Base-by-base conservation (phyloP, 2,888 invertebrate species). In the Eudasyphora cyanicolor region DNA sequence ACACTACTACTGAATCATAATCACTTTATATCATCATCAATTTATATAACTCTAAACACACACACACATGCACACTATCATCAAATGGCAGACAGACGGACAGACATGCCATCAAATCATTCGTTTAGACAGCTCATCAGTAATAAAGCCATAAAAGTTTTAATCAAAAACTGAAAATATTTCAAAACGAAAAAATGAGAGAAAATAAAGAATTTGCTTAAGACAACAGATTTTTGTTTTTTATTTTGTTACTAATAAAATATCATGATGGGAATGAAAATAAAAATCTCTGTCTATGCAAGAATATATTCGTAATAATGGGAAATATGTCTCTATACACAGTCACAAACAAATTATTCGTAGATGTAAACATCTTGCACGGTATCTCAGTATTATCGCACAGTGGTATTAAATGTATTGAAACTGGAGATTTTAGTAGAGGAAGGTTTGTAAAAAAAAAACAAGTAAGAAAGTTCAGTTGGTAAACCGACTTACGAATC, bases 61-160 rank as follows among this genome's bases (percentile, higher is more conserved):
- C 12, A 57, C 38, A 8, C 24, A 27, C 57, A 60, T 1, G n/a
- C 14, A 57, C 14, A 5, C 54, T 2, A 24, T n/a, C 42, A 35
- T n/a, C n/a, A n/a, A n/a, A n/a, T n/a, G n/a, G n/a, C 38, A 64
- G 35, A 35, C 35, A 64, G 6, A 45, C 24, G 76, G n/a, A n/a
- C n/a, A n/a, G n/a, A n/a, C n/a, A n/a, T n/a, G n/a, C n/a, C n/a
- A n/a, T n/a, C n/a, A n/a, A 79, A 82, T 73, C 45, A 29, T 60
- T 42, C 67, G 38, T 80, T 64, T 78, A 75, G 75, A 57, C 71
- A 60, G 57, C 77, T 81, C 78, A 76, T 81, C 77, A 81, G 83
- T 78, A 67, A 84, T 81, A 84, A 84, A 84, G 32, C 7, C 71
- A 76, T 84, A 84, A 82, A 84, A 71, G 73, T 73, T 84, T 84